phyloP scores from a whole-genome alignment of 2,113 vertebrate species.

The Maccullochella peelii region DNA sequence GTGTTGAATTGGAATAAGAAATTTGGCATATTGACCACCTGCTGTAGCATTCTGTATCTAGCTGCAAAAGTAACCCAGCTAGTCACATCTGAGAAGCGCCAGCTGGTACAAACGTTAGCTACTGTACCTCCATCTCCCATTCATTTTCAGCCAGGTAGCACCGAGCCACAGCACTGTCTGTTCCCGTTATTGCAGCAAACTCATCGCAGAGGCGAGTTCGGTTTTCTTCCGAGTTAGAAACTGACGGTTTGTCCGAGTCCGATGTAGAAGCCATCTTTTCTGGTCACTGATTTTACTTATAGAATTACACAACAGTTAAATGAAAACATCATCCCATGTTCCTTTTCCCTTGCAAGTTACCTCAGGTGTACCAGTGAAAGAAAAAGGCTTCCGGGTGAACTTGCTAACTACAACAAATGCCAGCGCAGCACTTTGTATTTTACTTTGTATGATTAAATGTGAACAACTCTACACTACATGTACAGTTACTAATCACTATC shows the following conservation, averaged over 20 bases:
- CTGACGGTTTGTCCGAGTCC: conserved; percentile 30
- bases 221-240: conserved; percentile 65
- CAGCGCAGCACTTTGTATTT: not conserved
- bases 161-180: conserved; percentile 83
- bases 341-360: not conserved
- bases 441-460: not conserved
- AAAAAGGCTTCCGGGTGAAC: conserved; percentile 59
- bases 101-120: not conserved
- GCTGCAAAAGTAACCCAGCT: not conserved
- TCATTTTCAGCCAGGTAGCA: conserved; percentile 86
- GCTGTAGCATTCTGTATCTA: not conserved
- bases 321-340: not conserved
- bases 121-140: conserved; percentile 90
- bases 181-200: conserved; percentile 84
- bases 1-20: not conserved
- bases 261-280: conserved; percentile 55
- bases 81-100: not conserved
- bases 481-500: not conserved
- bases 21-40: not conserved
- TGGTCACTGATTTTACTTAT: not conserved
- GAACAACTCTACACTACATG: fast-evolving
- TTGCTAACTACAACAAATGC: not conserved
- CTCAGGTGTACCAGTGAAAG: conserved; percentile 34
- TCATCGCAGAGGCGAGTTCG: conserved; percentile 84
- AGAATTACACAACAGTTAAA: not conserved